Percentiles rank a stretch among this genome's conserved stretches.
These are phyloP conservation scores for Ancistrus triradiatus DNA, from an alignment of 2,113 vertebrate genomes.

Conservation along the genomic window DNA sequence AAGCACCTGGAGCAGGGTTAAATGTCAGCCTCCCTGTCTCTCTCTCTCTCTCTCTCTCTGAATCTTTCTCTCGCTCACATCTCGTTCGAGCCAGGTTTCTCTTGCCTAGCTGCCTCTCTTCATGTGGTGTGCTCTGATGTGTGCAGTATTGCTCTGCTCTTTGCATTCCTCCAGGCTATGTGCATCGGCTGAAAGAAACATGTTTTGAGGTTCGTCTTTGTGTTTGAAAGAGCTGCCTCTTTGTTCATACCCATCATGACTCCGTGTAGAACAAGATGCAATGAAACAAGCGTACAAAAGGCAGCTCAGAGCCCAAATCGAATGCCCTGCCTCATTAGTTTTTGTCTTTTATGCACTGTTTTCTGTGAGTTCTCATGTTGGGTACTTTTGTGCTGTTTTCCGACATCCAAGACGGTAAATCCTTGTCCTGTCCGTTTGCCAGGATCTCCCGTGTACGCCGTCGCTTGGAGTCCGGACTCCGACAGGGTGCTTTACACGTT, in stretches of 20 bases:
- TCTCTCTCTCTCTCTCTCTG: conserved; percentile 54
- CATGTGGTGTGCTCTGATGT: conserved; percentile 35
- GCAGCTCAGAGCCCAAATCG: background rate
- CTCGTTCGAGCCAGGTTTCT: conserved; percentile 44
- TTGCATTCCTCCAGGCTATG: conserved; percentile 45
- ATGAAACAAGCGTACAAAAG: background rate
- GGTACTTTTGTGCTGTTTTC: background rate
- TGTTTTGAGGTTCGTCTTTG: background rate
- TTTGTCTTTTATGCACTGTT: background rate
- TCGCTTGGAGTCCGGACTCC: conserved; percentile 90
- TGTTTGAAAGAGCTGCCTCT: background rate
- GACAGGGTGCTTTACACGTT: conserved; percentile 89
- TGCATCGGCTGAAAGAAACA: conserved; percentile 13
- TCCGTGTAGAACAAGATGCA: background rate
- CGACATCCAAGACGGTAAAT: background rate
- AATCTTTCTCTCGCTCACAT: conserved; percentile 10
- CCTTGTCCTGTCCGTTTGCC: conserved; percentile 42
- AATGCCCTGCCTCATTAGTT: background rate
- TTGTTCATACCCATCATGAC: background rate
- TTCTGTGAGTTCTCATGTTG: background rate
- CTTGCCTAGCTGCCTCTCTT: conserved; percentile 47
- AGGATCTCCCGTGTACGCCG: conserved; percentile 91
- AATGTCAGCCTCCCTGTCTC: conserved; percentile 77
- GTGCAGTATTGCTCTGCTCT: conserved; percentile 40
- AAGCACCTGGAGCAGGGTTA: conserved; percentile 84